Base-by-base conservation (phyloP, 2,888 invertebrate genomes). In the Luperina nickerlii region DNA sequence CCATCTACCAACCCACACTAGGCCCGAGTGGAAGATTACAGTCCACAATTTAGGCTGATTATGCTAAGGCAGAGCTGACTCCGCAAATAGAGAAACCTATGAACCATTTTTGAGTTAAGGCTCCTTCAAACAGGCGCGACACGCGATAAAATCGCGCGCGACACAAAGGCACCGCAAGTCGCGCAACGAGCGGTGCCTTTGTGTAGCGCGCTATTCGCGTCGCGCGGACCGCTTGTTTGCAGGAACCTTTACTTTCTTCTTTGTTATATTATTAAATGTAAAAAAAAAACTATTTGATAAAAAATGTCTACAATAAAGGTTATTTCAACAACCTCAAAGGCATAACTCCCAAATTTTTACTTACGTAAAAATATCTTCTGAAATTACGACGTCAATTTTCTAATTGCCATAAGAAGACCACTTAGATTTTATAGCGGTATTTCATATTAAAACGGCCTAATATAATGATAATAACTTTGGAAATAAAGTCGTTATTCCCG, bases 401-500 rank as follows among this genome's bases (percentile, higher is more conserved):
- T 87, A 85, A 89, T 87, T 85, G 75, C 63, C 76, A 68, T 76
- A 71, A 74, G 69, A 68, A 78, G 66, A 18, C 57, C 70, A 74
- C 81, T 88, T 75, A 78, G 60, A 73, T 82, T 85, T 88, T 83
- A 90, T 87, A 78, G 81, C 73, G 42, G 70, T 71, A 78, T 83
- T 80, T 63, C 27, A 78, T 75, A 82, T 69, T 75, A 82, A 76
- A 81, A 79, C 24, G 48, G 73, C 76, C 75, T 82, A 75, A 65
- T 78, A 81, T 83, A 81, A 88, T 79, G 80, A 81, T 71, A 69
- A 80, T 84, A 80, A 86, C 71, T 85, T 88, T 77, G 74, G 87
- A 85, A 83, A 84, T 88, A 77, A 81, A 84, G 84, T 82, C 88
- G 84, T 90, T 88, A 89, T 45, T 60, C 57, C 78, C 66, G 4